These are phyloP conservation scores for Synergus gifuensis DNA, from an alignment of 2,888 invertebrate genomes.

Conservation along the genomic window DNA sequence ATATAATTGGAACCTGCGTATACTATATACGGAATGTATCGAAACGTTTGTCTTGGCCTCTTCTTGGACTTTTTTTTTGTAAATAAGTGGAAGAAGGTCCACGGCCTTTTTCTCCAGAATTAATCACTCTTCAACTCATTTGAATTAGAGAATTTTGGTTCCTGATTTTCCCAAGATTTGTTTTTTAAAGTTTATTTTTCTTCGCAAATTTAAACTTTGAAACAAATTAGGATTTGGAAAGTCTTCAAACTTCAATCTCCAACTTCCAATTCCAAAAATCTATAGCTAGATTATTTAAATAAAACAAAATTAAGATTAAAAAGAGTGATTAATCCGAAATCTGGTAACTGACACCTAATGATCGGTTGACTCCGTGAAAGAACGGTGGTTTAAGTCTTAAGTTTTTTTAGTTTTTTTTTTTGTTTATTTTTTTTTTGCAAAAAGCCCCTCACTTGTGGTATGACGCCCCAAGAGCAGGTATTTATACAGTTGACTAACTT, in stretches of 20 bases:
- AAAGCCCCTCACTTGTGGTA: background rate
- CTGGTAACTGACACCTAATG: constrained; percentile 16
- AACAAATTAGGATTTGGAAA: too few species aligned
- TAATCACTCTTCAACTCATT: background rate
- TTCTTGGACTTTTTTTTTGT: constrained; percentile 21
- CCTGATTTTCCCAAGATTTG: background rate
- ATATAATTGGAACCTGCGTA: constrained; percentile 1
- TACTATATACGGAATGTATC: constrained; percentile 35
- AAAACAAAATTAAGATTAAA: background rate
- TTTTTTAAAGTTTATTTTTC: too few species aligned
- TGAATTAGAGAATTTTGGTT: background rate
- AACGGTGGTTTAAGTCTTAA: constrained; percentile 47
- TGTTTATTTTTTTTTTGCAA: constrained; percentile 40
- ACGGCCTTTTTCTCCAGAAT: constrained; percentile 10
- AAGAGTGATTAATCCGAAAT: constrained; percentile 10
- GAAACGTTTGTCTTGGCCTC: constrained; percentile 19
- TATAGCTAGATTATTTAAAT: background rate
- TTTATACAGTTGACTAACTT: constrained; percentile 34
- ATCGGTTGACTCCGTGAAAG: constrained; percentile 37
- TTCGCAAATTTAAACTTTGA: too few species aligned
- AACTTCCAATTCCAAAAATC: background rate
- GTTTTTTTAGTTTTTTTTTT: constrained; percentile 47
- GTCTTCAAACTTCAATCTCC: too few species aligned
- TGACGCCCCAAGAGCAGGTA: constrained; percentile 19
- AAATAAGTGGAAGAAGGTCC: constrained; percentile 28